Evolutionary conservation across 2,113 vertebrate genomes (phyloP).

Genomic region (Callionymus lyra): DNA sequence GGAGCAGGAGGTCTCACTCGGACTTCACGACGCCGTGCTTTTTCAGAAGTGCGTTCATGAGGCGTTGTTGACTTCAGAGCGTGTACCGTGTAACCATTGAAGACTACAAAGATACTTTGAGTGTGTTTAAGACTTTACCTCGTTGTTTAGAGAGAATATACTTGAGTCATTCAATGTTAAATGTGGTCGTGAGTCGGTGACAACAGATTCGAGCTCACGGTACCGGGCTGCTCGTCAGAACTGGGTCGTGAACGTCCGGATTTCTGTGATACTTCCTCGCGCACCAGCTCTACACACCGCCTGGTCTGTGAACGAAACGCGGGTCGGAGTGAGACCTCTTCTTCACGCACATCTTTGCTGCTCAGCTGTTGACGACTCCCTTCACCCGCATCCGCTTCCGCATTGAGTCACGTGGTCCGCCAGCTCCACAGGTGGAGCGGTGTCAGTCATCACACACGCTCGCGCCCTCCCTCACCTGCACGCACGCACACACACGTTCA

Average conservation of each 20-base stretch:
- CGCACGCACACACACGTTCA: slow-evolving; percentile 13
- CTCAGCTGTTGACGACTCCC: slow-evolving; percentile 50
- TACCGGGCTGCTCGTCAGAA: background rate
- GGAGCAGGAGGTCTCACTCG: slow-evolving; percentile 23
- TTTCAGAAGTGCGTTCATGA: background rate
- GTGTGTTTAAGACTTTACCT: too few species aligned
- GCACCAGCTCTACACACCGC: background rate
- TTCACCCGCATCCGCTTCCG: slow-evolving; percentile 53
- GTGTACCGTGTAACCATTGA: too few species aligned
- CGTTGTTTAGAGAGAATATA: too few species aligned
- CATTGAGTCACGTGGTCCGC: slow-evolving; percentile 47
- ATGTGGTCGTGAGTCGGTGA: too few species aligned
- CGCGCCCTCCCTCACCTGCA: slow-evolving; percentile 30
- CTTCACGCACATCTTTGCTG: slow-evolving; percentile 9
- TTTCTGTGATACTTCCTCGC: background rate
- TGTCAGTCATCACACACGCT: slow-evolving; percentile 40
- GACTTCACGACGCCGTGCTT: background rate
- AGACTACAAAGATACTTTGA: too few species aligned
- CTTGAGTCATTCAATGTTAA: too few species aligned
- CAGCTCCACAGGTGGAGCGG: slow-evolving; percentile 45
- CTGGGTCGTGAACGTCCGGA: background rate
- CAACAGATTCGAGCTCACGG: background rate
- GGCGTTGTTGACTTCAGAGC: too few species aligned
- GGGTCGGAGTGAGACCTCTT: background rate
- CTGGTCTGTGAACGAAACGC: background rate